These are phyloP conservation scores for Cryptus armator DNA, from an alignment of 2,888 invertebrate genomes.

Conservation along the genomic window DNA sequence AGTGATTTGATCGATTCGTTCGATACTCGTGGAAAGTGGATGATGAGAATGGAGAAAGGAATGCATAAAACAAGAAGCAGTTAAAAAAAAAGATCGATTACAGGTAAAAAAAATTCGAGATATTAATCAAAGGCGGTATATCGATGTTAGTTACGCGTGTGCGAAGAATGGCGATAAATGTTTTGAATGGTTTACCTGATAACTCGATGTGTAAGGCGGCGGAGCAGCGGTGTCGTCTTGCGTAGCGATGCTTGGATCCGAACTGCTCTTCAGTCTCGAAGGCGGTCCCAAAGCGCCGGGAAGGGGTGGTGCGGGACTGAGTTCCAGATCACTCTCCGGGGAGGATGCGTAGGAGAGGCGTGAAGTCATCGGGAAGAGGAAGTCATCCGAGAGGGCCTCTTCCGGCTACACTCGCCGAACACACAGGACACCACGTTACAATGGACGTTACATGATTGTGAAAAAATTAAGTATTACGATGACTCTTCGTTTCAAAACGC, in stretches of 20 bases:
- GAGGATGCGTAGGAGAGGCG: constrained; percentile 98
- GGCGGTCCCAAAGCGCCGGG: constrained; percentile 87
- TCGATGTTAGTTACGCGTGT: too few relatives aligned
- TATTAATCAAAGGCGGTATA: too few relatives aligned
- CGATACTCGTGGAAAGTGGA: too few relatives aligned
- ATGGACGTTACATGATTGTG: constrained; percentile 69
- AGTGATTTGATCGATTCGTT: too few relatives aligned
- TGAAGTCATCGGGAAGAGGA: constrained; percentile 99
- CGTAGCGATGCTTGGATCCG: constrained; percentile 97
- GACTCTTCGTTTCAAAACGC: constrained; percentile 19
- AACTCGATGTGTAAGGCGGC: constrained; percentile 92
- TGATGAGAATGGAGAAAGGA: too few relatives aligned
- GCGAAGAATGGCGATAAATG: not conserved
- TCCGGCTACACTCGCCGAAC: constrained; percentile 91
- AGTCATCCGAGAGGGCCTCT: constrained; percentile 98
- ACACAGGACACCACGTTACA: constrained; percentile 81
- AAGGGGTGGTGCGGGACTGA: constrained; percentile 90
- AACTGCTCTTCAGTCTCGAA: constrained; percentile 89
- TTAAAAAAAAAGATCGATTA: too few relatives aligned
- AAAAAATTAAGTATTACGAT: constrained; percentile 55
- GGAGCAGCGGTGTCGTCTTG: constrained; percentile 94
- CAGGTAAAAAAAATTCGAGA: too few relatives aligned
- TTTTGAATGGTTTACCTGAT: constrained; percentile 77
- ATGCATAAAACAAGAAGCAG: too few relatives aligned
- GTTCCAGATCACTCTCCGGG: constrained; percentile 97